A percentile compares a stretch with the other conserved stretches of the same genome.
These are phyloP conservation scores for Hemithea aestivaria DNA, from an alignment of 2,888 invertebrate genomes.

Conservation along the genomic window DNA sequence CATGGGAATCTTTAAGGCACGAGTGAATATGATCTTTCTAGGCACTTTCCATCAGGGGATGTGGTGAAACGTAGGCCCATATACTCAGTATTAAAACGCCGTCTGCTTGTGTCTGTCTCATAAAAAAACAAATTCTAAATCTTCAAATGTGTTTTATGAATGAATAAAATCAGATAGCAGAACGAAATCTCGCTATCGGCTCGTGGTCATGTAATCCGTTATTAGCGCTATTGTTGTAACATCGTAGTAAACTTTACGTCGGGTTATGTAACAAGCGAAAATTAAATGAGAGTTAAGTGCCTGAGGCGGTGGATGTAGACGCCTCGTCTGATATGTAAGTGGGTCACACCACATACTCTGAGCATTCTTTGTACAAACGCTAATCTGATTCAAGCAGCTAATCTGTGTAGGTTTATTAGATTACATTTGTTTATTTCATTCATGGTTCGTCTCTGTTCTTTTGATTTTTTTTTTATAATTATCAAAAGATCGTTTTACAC, in stretches of 20 bases:
- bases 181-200: slow-evolving; percentile 8
- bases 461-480: slow-evolving; percentile 8
- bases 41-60: too few species aligned
- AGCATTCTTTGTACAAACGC: not conserved
- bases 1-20: too few species aligned
- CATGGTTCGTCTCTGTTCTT: not conserved
- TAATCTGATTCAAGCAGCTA: slow-evolving; percentile 1
- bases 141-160: slow-evolving; percentile 13
- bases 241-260: slow-evolving; percentile 23
- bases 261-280: slow-evolving; percentile 32
- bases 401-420: not conserved
- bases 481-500: too few species aligned
- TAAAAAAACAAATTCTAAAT: slow-evolving; percentile 7
- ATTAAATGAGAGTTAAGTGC: slow-evolving; percentile 28
- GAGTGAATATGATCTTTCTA: too few species aligned
- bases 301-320: slow-evolving; percentile 18
- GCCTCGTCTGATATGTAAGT: slow-evolving; percentile 17
- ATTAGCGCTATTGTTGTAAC: slow-evolving; percentile 19
- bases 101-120: too few species aligned
- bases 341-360: slow-evolving; percentile 10
- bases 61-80: too few species aligned
- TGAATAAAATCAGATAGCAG: slow-evolving; percentile 12
- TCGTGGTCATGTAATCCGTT: slow-evolving; percentile 1
- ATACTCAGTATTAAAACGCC: too few species aligned
- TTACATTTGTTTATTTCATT: slow-evolving; percentile 4